Base-by-base conservation (phyloP, 2,797 vertebrate species). In the Chelmon rostratus region DNA sequence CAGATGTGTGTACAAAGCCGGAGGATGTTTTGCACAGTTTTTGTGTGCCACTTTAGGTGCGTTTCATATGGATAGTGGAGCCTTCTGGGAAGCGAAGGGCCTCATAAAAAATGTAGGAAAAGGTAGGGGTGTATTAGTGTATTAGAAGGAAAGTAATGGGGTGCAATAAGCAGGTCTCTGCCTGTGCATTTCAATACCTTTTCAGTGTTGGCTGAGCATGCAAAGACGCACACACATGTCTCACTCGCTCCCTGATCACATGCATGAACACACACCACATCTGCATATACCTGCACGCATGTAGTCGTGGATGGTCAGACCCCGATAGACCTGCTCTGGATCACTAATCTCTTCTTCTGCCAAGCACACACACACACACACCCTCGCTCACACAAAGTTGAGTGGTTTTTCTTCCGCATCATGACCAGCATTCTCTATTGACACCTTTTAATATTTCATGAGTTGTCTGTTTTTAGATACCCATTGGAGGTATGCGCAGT, bases 381-480 rank as follows among this genome's bases (percentile, higher is more conserved):
- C 44, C 72, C 75, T 40, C 53, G 38, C 63, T 54, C 59, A 64
- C 35, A 65, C 35, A 65, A 56, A 77, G 70, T 47, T 50, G 56
- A 81, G 84, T 76, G 86, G 42, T 70, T 85, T 82, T 86, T 82
- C 44, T 82, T 78, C 59, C 10, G 11, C 67, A 40, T 78, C 40
- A 56, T 82, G 81, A 82, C 82, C 84, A 78, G 77, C 73, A 38
- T 89, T 90, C 78, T 79, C 86, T 81, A 91, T 93, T 81, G 85
- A 91, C 91, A 87, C 61, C 56, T 83, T 87, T 94, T 70, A 93
- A 95, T 93, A 91, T 94, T 95, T 92, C 68, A 93, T 89, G 69
- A 79, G 63, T 54, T 66, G 79, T 66, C 78, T 90, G 89, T 92
- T 91, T 91, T 85, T 89, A 91, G 84, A 83, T 40, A 47, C 8